A percentile compares a stretch with the other conserved stretches of the same genome.
These are phyloP conservation scores for Cyprinodon variegatus DNA, from an alignment of 2,113 vertebrate species.

Conservation along the genomic window DNA sequence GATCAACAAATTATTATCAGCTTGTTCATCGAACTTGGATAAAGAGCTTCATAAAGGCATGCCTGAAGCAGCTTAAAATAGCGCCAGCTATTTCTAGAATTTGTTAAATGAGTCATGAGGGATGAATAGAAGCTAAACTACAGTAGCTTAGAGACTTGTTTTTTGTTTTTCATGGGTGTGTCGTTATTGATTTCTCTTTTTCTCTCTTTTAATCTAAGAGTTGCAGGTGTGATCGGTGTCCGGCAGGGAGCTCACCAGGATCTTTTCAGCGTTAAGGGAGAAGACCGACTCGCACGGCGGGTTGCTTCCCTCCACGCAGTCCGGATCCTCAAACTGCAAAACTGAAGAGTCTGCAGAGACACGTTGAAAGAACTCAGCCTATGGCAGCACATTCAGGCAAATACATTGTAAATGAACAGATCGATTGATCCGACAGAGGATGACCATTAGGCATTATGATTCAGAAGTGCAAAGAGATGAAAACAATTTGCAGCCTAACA, in stretches of 20 bases:
- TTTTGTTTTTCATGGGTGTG: background rate
- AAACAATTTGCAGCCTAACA: background rate
- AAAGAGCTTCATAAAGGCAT: background rate
- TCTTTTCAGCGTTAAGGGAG: constrained; percentile 94
- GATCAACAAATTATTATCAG: background rate
- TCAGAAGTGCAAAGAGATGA: background rate
- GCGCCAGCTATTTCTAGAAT: background rate
- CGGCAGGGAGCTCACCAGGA: constrained; percentile 83
- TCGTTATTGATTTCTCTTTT: background rate
- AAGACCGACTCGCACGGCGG: constrained; percentile 89
- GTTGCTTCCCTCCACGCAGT: constrained; percentile 88
- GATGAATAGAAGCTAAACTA: background rate
- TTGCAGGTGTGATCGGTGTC: background rate
- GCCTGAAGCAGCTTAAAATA: background rate
- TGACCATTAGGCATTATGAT: background rate
- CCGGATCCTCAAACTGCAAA: constrained; percentile 89
- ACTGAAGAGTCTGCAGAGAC: constrained; percentile 86
- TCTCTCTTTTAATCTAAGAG: background rate
- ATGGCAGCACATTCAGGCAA: background rate
- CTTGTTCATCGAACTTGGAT: background rate
- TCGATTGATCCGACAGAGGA: background rate
- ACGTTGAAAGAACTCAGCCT: background rate
- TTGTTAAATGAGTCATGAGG: background rate
- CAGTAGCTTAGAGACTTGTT: background rate
- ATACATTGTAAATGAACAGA: background rate